Conservation (phyloP, 2,113 vertebrate species). For the Rhagologus leucostigma region DNA sequence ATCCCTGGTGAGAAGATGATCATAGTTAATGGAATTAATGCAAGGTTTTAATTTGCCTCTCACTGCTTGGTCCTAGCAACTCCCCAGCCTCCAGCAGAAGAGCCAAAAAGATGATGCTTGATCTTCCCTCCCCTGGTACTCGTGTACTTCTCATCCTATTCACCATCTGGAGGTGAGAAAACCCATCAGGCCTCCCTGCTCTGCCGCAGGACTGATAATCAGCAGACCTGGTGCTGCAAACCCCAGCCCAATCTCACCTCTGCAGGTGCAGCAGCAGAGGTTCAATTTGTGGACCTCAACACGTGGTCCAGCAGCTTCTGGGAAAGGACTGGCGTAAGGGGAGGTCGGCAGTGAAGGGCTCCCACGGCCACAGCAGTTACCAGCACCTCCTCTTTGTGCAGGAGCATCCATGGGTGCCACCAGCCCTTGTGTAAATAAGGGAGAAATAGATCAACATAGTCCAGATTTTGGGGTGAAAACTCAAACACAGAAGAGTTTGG, state of each 20-base stretch:
- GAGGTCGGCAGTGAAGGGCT: accelerated
- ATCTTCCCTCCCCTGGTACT: constrained; percentile 7
- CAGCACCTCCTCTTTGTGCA: not conserved
- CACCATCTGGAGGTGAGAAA: constrained; percentile 48
- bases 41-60: constrained; percentile 51
- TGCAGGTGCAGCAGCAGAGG: not conserved
- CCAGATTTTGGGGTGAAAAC: not conserved
- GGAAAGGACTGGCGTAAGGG: not conserved
- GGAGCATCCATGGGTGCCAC: not conserved
- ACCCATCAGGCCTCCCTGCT: not conserved
- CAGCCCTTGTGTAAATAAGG: not conserved
- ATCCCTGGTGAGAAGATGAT: constrained; percentile 50
- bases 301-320: not conserved
- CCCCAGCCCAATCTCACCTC: not conserved
- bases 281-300: not conserved
- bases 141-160: not conserved
- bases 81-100: constrained; percentile 1
- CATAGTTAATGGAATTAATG: constrained; percentile 46
- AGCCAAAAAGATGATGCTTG: not conserved
- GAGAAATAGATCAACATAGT: accelerated
- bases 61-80: not conserved
- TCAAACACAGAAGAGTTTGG: not conserved
- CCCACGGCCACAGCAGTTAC: not conserved
- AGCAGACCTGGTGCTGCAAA: not conserved
- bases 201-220: not conserved